Conservation (phyloP, 2,113 vertebrate species). For the Campylomormyrus tamandua region DNA sequence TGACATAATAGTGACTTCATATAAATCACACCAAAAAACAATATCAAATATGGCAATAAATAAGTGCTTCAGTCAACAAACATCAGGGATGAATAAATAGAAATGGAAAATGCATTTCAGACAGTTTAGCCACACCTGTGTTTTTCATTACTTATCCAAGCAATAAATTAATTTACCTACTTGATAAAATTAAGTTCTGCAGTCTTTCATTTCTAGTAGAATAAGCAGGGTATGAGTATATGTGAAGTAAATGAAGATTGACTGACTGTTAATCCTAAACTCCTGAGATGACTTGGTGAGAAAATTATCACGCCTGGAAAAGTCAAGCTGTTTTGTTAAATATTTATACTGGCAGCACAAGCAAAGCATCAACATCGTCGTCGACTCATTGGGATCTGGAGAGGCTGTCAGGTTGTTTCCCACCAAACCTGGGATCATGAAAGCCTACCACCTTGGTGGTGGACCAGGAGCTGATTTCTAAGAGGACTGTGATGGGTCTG, state of each 20-base stretch:
- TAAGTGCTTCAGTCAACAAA: background rate
- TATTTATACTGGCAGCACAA: background rate
- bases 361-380: background rate
- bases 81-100: background rate
- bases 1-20: background rate
- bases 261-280: background rate
- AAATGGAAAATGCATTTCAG: background rate
- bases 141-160: background rate
- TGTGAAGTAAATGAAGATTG: background rate
- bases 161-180: background rate
- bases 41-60: background rate
- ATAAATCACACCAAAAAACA: background rate
- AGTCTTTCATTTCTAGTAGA: background rate
- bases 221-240: background rate
- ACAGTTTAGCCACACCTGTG: background rate
- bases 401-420: background rate
- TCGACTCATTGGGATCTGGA: background rate
- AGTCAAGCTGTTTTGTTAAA: background rate
- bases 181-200: background rate
- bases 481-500: background rate
- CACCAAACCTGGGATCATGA: background rate
- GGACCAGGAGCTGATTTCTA: background rate
- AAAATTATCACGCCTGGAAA: background rate
- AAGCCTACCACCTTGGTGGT: background rate
- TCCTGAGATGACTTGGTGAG: background rate